Evolutionary conservation across 1,140 invertebrate genomes (phyloP).

Genomic region (Mizuhopecten yessoensis): DNA sequence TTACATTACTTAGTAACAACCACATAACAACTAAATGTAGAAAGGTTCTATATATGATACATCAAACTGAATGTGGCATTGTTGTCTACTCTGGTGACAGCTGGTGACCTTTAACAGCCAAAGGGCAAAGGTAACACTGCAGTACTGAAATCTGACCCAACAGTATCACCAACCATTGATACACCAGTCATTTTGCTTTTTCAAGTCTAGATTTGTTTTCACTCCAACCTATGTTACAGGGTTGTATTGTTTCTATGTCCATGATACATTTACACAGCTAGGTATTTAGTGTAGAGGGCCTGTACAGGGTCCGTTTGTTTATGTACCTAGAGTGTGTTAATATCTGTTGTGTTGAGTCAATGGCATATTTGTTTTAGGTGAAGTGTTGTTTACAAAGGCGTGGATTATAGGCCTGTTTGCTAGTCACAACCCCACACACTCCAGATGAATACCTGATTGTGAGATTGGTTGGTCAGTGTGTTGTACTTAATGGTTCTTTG

Average conservation of each 20-base stretch:
- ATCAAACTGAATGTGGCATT: background rate
- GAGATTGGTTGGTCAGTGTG: background rate
- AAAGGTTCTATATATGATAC: background rate
- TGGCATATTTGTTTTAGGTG: conserved; percentile 18
- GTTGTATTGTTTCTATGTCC: background rate
- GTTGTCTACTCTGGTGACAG: background rate
- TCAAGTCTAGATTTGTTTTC: conserved; percentile 38
- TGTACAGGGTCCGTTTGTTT: background rate
- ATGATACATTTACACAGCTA: background rate
- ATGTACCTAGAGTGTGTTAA: background rate
- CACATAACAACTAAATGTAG: too few relatives aligned
- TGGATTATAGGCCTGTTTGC: background rate
- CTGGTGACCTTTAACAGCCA: background rate
- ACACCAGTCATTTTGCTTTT: background rate
- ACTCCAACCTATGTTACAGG: background rate
- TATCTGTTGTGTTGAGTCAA: conserved; percentile 4
- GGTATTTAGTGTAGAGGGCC: conserved; percentile 10
- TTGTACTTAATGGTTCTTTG: background rate
- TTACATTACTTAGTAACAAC: too few relatives aligned
- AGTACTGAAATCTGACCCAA: background rate
- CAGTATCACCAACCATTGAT: conserved; percentile 6
- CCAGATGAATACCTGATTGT: conserved; percentile 10
- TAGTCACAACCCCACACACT: background rate
- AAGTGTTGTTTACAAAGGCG: conserved; percentile 38
- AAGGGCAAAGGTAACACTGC: background rate